Evolutionary conservation across 2,113 vertebrate genomes (phyloP), one percentile per base, ranked within the genome.

Genomic region (Hemiprocne comata): DNA sequence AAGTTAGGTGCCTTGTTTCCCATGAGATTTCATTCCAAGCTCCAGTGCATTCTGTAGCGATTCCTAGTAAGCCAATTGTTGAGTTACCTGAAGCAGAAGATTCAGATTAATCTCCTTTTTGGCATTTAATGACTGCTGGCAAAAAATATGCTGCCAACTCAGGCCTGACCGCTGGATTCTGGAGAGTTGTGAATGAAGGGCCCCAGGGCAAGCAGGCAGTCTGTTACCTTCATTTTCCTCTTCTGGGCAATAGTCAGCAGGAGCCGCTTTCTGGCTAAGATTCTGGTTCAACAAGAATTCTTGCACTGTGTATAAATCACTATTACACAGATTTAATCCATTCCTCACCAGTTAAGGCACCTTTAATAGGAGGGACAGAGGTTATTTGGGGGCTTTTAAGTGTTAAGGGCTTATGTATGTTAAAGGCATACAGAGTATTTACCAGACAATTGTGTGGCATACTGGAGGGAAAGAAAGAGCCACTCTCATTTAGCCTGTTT

Each of bases 71-170:
- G 31, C 31, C 60, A 74, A 20, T 84, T 94, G 80, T 80, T 64
- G 84, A 50, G 72, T 70, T 81, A 89, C 42, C 46, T 84, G 89
- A 89, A 91, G 64, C 60, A 94, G 76, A 95, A 94, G 69, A 83
- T 92, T 88, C n/a, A 62, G 21, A 50, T 66, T 4, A 73, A 80
- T 95, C 83, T 95, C 19, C 9, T 44, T 74, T 88, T 76, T 61
- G 83, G 64, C 69, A 28, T 65, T 79, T 92, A 91, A 89, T 89
- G 81, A 87, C 81, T 87, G 26, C 81, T 91, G 77, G 77, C 87
- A 87, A 91, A 77, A 92, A 87, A 66, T 81, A 61, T 71, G 65
- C 65, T 81, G n/a, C 74, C 81, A 48, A 85, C 58, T 94, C 31
- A 76, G 50, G 54, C 67, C 36, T 73, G 75, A 76, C n/a, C n/a